These are phyloP conservation scores for Nothocercus nigrocapillus DNA, from an alignment of 2,113 vertebrate species.

Conservation along the genomic window DNA sequence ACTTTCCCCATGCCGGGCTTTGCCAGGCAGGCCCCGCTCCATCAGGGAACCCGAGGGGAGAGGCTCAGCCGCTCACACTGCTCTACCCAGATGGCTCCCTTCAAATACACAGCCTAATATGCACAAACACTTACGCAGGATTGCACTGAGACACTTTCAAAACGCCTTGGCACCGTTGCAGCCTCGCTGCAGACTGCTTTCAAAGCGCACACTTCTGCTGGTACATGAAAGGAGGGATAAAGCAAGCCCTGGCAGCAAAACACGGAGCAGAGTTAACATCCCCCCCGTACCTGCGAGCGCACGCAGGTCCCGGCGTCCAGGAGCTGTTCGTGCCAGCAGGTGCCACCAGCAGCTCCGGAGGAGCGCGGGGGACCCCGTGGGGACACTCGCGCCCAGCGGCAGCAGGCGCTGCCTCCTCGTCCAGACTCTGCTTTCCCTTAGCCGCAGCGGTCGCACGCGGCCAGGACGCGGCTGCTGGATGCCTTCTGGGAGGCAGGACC, in stretches of 20 bases:
- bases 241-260: not conserved
- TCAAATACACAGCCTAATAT: not conserved
- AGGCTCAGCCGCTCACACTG: not conserved
- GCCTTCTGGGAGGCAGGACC: not conserved
- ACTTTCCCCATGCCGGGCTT: not conserved
- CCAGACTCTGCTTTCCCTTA: not conserved
- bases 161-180: not conserved
- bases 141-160: not conserved
- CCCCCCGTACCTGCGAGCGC: not conserved
- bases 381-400: not conserved
- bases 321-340: not conserved
- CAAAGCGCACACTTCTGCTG: not conserved
- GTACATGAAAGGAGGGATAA: rapidly evolving
- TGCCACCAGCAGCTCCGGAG: not conserved
- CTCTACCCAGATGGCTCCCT: not conserved
- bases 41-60: not conserved
- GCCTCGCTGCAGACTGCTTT: not conserved
- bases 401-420: not conserved
- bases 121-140: not conserved
- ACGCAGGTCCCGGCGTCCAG: not conserved
- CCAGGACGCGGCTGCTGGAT: not conserved
- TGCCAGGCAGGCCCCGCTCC: not conserved
- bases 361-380: not conserved
- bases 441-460: not conserved
- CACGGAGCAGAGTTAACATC: not conserved